Evolutionary conservation across 1,140 invertebrate species (phyloP).

Genomic region (Cydia pomonella): DNA sequence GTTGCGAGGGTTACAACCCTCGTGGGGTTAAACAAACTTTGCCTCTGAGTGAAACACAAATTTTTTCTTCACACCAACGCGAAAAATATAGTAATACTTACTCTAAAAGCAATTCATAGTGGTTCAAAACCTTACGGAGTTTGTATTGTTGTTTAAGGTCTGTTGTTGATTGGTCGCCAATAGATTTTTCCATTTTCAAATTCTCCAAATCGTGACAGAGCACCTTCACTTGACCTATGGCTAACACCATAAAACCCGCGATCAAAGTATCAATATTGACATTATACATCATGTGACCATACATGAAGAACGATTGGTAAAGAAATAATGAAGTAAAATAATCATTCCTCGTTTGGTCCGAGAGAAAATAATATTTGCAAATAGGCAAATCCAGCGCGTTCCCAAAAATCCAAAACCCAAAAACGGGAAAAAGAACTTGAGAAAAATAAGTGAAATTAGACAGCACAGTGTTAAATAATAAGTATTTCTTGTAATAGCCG

Average conservation of each 20-base stretch:
- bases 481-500: slow-evolving; percentile 48
- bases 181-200: slow-evolving; percentile 40
- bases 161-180: slow-evolving; percentile 5
- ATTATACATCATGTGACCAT: slow-evolving; percentile 64
- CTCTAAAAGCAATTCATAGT: slow-evolving; percentile 57
- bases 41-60: no score
- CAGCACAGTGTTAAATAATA: slow-evolving; percentile 46
- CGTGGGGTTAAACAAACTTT: no score
- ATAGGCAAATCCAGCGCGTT: slow-evolving; percentile 52
- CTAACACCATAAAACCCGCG: slow-evolving; percentile 54
- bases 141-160: slow-evolving; percentile 38
- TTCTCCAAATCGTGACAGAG: slow-evolving; percentile 49
- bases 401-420: slow-evolving; percentile 44
- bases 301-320: slow-evolving; percentile 61
- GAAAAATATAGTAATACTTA: no score
- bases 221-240: slow-evolving; percentile 54
- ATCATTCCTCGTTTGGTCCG: slow-evolving; percentile 41
- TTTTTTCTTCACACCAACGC: no score
- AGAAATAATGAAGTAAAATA: slow-evolving; percentile 57
- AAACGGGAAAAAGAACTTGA: slow-evolving; percentile 48
- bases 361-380: slow-evolving; percentile 66
- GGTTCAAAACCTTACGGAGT: slow-evolving; percentile 47
- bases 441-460: slow-evolving; percentile 52
- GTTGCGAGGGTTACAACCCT: no score
- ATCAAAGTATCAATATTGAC: slow-evolving; percentile 61